A percentile compares a stretch with the other conserved stretches of the same genome.
Conservation (phyloP, 2,113 vertebrate species). For the Henicopernis longicauda region DNA sequence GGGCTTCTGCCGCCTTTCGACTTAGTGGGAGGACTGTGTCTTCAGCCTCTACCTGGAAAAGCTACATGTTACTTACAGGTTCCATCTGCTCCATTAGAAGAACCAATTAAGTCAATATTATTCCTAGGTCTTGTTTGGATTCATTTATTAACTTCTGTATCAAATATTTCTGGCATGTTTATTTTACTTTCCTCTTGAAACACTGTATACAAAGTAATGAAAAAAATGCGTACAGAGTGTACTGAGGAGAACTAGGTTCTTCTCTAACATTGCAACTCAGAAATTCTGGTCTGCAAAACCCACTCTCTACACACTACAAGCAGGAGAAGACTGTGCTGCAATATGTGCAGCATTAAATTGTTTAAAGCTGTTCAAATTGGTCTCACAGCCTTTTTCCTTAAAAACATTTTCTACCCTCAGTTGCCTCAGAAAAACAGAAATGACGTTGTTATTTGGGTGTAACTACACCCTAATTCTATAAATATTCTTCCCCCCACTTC, state of each 20-base stretch:
- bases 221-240: background rate
- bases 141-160: background rate
- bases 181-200: conserved; percentile 13
- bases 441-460: background rate
- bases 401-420: background rate
- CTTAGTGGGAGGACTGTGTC: background rate
- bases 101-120: background rate
- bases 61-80: background rate
- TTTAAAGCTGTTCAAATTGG: background rate
- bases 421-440: background rate
- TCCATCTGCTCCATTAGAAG: background rate
- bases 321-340: background rate
- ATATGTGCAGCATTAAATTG: background rate
- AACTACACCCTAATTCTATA: background rate
- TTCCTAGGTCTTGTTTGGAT: background rate
- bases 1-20: background rate
- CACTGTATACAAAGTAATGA: conserved; percentile 2
- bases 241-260: background rate
- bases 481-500: background rate
- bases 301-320: background rate
- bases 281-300: conserved; percentile 24
- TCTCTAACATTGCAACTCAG: background rate
- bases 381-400: background rate
- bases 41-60: background rate
- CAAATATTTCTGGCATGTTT: background rate